These are phyloP conservation scores for Marisa cornuarietis DNA, from an alignment of 1,140 invertebrate genomes.

Conservation along the genomic window DNA sequence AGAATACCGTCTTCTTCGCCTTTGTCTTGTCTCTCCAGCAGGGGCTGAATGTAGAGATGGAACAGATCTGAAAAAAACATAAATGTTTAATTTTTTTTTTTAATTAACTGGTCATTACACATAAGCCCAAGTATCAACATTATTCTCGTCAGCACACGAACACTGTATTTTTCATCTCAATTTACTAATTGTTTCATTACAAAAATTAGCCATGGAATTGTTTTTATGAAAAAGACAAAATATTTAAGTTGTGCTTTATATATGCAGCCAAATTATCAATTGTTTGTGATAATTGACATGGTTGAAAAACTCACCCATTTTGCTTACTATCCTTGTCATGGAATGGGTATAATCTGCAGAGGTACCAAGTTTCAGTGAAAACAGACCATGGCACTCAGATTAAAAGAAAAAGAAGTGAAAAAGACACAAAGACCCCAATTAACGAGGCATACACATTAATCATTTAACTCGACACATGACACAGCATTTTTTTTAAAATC, in stretches of 20 bases:
- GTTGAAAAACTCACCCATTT: constrained; percentile 40
- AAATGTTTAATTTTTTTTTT: not conserved
- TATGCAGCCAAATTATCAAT: no score
- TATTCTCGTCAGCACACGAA: not conserved
- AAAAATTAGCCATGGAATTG: no score
- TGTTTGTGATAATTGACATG: no score
- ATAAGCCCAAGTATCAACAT: not conserved
- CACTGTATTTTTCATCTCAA: no score
- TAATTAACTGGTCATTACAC: not conserved
- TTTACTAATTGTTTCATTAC: no score
- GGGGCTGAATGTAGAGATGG: constrained; percentile 43
- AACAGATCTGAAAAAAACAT: constrained; percentile 35
- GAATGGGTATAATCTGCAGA: constrained; percentile 39
- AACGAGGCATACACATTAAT: no score
- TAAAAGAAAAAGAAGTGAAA: not conserved
- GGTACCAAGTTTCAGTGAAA: constrained; percentile 14
- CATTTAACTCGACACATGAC: no score
- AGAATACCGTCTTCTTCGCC: constrained; percentile 41
- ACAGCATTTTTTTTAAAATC: not conserved
- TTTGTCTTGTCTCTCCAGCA: constrained; percentile 65
- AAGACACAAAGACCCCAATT: no score
- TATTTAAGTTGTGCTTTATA: no score
- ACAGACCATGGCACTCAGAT: not conserved
- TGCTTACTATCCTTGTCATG: constrained; percentile 43
- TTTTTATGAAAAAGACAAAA: not conserved